Conservation (phyloP, 2,888 invertebrate species). For the Lamellibrachia satsuma region DNA sequence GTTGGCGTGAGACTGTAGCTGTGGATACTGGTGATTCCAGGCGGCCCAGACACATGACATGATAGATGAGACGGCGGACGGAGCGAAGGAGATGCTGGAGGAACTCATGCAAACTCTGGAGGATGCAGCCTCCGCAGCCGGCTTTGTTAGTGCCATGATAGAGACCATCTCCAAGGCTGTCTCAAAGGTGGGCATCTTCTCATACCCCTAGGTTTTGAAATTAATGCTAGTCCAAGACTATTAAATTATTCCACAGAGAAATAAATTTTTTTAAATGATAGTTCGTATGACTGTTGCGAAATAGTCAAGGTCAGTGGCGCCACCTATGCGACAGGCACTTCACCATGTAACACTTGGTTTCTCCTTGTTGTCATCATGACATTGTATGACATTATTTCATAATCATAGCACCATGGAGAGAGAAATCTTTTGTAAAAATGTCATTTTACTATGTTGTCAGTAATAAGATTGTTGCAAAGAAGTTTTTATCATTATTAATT, state of each 20-base stretch:
- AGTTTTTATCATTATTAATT: neutral
- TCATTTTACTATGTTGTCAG: neutral
- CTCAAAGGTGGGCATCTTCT: conserved; percentile 33
- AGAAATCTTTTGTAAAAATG: neutral
- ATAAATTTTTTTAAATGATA: too few relatives aligned
- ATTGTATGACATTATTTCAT: neutral
- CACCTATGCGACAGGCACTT: neutral
- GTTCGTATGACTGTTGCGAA: too few relatives aligned
- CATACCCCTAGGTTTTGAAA: neutral
- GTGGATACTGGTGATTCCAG: conserved; percentile 63
- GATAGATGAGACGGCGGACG: conserved; percentile 82
- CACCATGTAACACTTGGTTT: neutral
- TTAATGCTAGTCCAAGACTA: too few relatives aligned
- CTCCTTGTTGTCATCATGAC: neutral
- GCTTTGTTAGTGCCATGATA: conserved; percentile 87
- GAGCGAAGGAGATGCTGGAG: conserved; percentile 80
- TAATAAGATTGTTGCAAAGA: neutral
- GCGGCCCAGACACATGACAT: conserved; percentile 82
- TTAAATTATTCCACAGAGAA: too few relatives aligned
- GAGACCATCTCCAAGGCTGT: conserved; percentile 89
- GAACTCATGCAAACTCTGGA: conserved; percentile 80
- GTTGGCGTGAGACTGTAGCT: neutral
- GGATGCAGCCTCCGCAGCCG: conserved; percentile 80
- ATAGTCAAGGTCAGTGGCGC: neutral
- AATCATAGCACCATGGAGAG: neutral